These are phyloP conservation scores for Psittacula derbiana DNA, from an alignment of 2,797 vertebrate genomes.

Conservation along the genomic window DNA sequence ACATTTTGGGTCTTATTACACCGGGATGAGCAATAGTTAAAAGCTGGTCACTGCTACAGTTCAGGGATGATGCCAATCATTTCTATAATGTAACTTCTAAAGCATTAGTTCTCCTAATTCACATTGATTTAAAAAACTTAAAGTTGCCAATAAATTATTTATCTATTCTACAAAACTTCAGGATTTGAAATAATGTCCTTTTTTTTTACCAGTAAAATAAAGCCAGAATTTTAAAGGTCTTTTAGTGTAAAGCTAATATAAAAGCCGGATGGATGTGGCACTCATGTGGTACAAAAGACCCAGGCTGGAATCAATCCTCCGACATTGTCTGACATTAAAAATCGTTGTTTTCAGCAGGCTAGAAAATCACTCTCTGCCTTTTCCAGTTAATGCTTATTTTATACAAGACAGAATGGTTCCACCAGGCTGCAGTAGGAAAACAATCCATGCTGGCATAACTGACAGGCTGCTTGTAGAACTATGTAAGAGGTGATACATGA, in stretches of 20 bases:
- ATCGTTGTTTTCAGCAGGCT: not conserved
- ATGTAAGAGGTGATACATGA: rapidly evolving
- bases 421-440: not conserved
- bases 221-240: not conserved
- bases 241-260: not conserved
- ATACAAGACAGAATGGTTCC: not conserved
- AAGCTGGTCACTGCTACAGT: not conserved
- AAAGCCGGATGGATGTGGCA: not conserved
- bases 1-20: not conserved
- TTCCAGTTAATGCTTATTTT: not conserved
- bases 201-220: not conserved
- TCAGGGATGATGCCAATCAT: not conserved
- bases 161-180: not conserved
- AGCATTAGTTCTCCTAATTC: not conserved
- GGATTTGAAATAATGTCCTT: not conserved
- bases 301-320: not conserved
- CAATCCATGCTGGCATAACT: not conserved
- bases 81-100: not conserved
- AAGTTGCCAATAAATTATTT: not conserved
- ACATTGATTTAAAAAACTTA: not conserved
- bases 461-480: not conserved
- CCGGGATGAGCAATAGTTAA: not conserved
- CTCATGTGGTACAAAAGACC: not conserved
- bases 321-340: not conserved
- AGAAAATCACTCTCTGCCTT: not conserved